Base-by-base conservation (phyloP, 2,888 invertebrate species). In the Arrhopalites spinosus region DNA sequence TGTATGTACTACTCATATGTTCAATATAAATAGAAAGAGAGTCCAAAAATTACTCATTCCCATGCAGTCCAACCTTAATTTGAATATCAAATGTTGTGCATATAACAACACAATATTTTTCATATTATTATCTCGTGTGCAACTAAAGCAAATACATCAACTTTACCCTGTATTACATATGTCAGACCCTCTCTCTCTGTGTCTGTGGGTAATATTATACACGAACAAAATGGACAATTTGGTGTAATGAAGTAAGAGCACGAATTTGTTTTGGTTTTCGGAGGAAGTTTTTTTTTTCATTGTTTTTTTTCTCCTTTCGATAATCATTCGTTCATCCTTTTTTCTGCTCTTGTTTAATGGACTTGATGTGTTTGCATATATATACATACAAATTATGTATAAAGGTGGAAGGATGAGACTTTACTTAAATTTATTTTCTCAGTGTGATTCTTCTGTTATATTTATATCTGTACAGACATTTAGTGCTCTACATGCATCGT, bases 301-400 rank as follows among this genome's bases (percentile, higher is more conserved):
- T 13, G 36, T 36, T 11, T 36, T 36, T 36, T 36, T 11, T 36
- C 36, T 36, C 36, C 36, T 36, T n/a, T 50, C 50, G 50, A 63
- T 63, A 30, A 63, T 63, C 25, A 63, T 63, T 63, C 63, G 29
- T 63, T 63, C 30, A 63, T 29, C 63, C 15, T 29, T 63, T 63
- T 25, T 63, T 29, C 15, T 36, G 11, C 36, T 7, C 36, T 36
- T 11, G 3, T 36, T 36, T 36, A 3, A n/a, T n/a, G n/a, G n/a
- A n/a, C n/a, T n/a, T n/a, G n/a, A n/a, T n/a, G n/a, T n/a, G n/a
- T 36, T 11, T 11, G 11, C 36, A 36, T 11, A 36, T 11, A 36
- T 11, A 36, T 11, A 36, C 36, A 36, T 11, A 36, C 3, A 36
- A 36, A 36, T 36, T 36, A 7, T 36, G 36, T 36, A 11, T 36